Conservation (phyloP, 2,797 vertebrate genomes). For the Hozukius guyotensis region DNA sequence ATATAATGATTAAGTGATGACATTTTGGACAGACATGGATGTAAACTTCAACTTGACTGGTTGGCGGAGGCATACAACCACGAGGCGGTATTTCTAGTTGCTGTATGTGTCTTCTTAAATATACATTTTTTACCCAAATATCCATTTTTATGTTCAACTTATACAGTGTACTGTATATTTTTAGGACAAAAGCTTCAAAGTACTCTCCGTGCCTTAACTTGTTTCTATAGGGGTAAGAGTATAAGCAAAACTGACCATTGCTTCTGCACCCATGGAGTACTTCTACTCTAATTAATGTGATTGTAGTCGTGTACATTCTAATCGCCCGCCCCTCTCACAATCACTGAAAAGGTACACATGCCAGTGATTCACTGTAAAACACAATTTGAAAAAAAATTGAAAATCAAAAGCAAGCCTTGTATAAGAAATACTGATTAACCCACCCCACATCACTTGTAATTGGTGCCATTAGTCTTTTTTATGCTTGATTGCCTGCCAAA, state of each 20-base stretch:
- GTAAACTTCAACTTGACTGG: not conserved
- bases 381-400: not conserved
- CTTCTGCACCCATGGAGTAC: not conserved
- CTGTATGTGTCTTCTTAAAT: not conserved
- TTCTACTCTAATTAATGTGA: slow-evolving; percentile 16
- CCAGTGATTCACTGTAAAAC: slow-evolving; percentile 35
- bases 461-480: slow-evolving; percentile 73
- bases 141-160: not conserved
- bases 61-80: no score
- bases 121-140: not conserved
- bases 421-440: slow-evolving; percentile 64
- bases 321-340: not conserved
- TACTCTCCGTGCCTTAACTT: not conserved
- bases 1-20: not conserved
- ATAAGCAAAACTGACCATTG: not conserved
- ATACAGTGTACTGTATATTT: not conserved
- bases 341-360: slow-evolving; percentile 3
- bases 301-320: slow-evolving; percentile 4
- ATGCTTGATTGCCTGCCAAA: slow-evolving; percentile 74
- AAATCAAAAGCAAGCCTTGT: slow-evolving; percentile 39
- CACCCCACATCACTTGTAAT: slow-evolving; percentile 71
- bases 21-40: not conserved
- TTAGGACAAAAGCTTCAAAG: not conserved
- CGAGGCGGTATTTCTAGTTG: no score
- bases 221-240: not conserved